Evolutionary conservation across 1,140 invertebrate genomes (phyloP).

Genomic region (Caenorhabditis briggsae): DNA sequence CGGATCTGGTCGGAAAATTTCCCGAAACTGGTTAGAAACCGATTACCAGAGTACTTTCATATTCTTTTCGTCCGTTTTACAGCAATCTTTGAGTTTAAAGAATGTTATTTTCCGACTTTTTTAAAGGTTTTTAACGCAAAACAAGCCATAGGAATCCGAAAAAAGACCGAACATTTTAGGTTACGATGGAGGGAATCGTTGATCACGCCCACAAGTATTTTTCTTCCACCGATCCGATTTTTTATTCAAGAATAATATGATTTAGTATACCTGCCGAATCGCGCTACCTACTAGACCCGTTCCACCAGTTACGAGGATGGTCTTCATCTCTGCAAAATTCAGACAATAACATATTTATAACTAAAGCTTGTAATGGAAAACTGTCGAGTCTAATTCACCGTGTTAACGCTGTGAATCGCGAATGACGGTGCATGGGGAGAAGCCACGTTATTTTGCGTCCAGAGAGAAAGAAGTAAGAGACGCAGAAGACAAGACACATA

Average conservation of each 20-base stretch:
- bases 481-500: conserved; percentile 15
- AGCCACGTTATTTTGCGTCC: conserved; percentile 31
- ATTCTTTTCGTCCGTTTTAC: background rate
- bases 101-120: no score
- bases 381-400: background rate
- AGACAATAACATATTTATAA: background rate
- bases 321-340: background rate
- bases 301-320: conserved; percentile 76
- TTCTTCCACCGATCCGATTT: no score
- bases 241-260: no score
- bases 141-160: no score
- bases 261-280: conserved; percentile 70
- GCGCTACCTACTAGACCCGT: conserved; percentile 76
- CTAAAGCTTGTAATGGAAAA: background rate
- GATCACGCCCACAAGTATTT: no score
- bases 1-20: no score
- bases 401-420: background rate
- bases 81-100: no score
- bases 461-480: background rate
- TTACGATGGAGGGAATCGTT: no score
- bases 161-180: no score
- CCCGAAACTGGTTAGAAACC: no score
- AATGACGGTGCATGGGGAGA: background rate
- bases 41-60: background rate
- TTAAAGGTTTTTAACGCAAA: background rate